Conservation (phyloP, 2,797 vertebrate species). For the Helarctos malayanus region DNA sequence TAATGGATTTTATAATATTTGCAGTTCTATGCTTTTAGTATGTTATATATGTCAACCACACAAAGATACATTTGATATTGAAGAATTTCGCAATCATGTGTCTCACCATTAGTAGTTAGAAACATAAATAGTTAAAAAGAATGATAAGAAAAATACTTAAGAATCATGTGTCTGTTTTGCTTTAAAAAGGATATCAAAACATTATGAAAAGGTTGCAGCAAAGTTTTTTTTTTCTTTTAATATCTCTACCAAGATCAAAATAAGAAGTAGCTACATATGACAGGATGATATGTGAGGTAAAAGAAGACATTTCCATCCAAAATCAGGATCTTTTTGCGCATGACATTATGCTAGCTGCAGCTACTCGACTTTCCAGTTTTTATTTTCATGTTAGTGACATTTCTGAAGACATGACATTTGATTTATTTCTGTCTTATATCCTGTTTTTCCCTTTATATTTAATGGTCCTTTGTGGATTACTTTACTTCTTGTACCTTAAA, state of each 20-base stretch:
- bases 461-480: background rate
- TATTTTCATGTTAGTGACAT: background rate
- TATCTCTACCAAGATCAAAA: conserved; percentile 40
- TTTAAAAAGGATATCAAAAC: background rate
- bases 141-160: background rate
- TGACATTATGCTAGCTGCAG: background rate
- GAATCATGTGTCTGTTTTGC: background rate
- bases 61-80: background rate
- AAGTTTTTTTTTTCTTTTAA: background rate
- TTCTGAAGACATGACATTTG: background rate
- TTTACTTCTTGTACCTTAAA: background rate
- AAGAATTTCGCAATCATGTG: background rate
- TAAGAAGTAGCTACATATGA: background rate
- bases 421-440: background rate
- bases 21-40: background rate
- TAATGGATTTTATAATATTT: background rate
- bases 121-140: background rate
- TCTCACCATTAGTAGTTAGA: background rate
- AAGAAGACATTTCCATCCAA: background rate
- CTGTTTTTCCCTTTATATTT: background rate
- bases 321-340: background rate
- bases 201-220: background rate
- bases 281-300: background rate
- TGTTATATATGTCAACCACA: fast-evolving
- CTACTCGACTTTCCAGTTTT: background rate